Conservation (phyloP, 2,888 invertebrate species). For the Lasioglossum leucozonium region DNA sequence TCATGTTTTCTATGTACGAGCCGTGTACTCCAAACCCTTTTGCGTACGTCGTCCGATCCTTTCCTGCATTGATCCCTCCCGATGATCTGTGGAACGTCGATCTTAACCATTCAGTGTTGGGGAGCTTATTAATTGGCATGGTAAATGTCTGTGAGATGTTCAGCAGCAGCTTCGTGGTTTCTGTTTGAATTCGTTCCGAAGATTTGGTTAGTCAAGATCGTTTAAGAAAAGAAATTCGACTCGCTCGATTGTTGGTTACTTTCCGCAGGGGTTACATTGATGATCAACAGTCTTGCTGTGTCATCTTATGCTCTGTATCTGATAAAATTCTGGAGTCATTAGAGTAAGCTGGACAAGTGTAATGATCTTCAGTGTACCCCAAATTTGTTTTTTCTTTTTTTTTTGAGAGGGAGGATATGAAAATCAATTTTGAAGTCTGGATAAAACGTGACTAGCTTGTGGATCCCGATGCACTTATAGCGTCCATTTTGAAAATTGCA, state of each 20-base stretch:
- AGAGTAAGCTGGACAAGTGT: neutral
- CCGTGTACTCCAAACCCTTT: constrained; percentile 7
- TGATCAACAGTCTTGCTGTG: neutral
- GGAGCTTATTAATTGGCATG: constrained; percentile 8
- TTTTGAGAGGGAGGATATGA: neutral
- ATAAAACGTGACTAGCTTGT: neutral
- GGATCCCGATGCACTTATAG: neutral
- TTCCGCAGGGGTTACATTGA: neutral
- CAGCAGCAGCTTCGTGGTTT: neutral
- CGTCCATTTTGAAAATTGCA: neutral
- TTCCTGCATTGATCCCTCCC: constrained; percentile 20
- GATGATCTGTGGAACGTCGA: neutral
- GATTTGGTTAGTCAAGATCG: neutral
- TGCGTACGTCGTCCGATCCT: constrained; percentile 27
- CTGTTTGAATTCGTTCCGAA: neutral
- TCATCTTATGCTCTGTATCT: neutral
- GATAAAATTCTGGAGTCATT: neutral
- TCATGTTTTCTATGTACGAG: constrained; percentile 59
- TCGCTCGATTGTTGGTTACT: neutral
- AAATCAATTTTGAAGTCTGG: neutral
- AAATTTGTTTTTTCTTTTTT: neutral
- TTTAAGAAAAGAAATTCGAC: neutral
- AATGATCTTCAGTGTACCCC: neutral
- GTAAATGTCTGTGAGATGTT: neutral
- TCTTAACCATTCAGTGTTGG: neutral